These are phyloP conservation scores for Neodon shergylaensis DNA, from an alignment of 2,113 vertebrate species.

Conservation along the genomic window DNA sequence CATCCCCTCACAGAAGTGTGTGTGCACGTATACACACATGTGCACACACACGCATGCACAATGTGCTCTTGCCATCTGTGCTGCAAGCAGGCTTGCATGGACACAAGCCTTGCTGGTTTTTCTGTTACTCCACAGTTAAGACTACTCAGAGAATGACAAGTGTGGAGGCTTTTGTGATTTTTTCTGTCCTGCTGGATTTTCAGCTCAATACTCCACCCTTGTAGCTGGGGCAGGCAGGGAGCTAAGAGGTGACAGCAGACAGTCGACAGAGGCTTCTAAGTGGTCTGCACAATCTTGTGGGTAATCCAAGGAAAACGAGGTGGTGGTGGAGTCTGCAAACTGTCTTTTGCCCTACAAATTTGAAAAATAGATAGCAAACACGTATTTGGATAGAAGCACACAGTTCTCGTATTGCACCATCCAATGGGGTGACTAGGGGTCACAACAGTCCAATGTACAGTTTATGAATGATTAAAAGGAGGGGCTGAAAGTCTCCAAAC, in stretches of 20 bases:
- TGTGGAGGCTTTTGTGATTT: background rate
- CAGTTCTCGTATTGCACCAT: too few relatives aligned
- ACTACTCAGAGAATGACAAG: fast-evolving
- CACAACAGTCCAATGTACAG: background rate
- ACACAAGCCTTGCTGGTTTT: background rate
- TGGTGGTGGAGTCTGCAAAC: conserved; percentile 64
- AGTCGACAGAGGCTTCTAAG: background rate
- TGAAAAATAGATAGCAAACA: background rate
- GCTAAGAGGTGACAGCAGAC: background rate
- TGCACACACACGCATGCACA: fast-evolving
- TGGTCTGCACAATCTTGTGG: conserved; percentile 57
- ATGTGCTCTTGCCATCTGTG: background rate
- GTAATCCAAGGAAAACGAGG: conserved; percentile 64
- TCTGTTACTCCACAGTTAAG: background rate
- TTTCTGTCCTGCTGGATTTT: background rate
- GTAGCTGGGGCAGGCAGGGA: background rate
- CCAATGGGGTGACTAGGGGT: background rate
- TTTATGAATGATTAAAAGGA: background rate
- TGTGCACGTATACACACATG: fast-evolving
- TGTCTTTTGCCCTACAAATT: conserved; percentile 65
- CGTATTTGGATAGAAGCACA: fast-evolving
- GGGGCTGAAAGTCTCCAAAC: background rate
- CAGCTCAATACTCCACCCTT: background rate
- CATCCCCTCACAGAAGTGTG: background rate
- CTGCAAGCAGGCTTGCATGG: background rate